Evolutionary conservation across 2,888 invertebrate genomes (phyloP), one percentile per base, ranked within the genome.

Genomic region (Eilema griseolum): DNA sequence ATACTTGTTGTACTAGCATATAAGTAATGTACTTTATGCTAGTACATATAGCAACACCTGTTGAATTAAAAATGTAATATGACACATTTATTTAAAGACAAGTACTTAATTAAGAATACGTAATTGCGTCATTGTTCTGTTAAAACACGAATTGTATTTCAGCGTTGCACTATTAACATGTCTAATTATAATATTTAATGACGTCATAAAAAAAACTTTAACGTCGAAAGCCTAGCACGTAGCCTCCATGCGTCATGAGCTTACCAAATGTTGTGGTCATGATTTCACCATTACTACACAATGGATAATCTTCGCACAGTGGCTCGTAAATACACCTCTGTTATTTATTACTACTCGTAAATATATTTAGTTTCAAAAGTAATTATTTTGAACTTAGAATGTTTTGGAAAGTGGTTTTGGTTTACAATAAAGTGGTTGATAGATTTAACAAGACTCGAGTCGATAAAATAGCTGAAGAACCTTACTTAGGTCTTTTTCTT

Each of bases 241-340:
- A 65, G 26, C 26, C 14, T 61, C 59, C 67, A 73, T 73, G 69
- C 66, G 67, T 80, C 67, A 71, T 69, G 23, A 57, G 64, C 62
- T 76, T 67, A 66, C 69, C 66, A 70, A 71, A 76, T 69, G 71
- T 61, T 74, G 72, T 75, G 70, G 69, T 76, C 66, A 74, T 73
- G 71, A 75, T 60, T 71, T 73, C 69, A 74, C 60, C 70, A 73
- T 74, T 72, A 74, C 31, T 65, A 65, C 67, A 81, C 68, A 81
- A 80, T 75, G 73, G 60, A 31, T 61, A 71, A 73, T 78, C 67
- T 73, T 61, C 67, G 46, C 61, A 72, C 24, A 59, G 63, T 65
- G 52, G 63, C 72, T 67, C 63, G 62, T 77, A 77, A 79, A 79
- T 71, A 61, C 67, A 74, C 71, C 70, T 77, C 73, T 75, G 72